Conservation (phyloP, 2,113 vertebrate genomes). For the Struthidea cinerea region DNA sequence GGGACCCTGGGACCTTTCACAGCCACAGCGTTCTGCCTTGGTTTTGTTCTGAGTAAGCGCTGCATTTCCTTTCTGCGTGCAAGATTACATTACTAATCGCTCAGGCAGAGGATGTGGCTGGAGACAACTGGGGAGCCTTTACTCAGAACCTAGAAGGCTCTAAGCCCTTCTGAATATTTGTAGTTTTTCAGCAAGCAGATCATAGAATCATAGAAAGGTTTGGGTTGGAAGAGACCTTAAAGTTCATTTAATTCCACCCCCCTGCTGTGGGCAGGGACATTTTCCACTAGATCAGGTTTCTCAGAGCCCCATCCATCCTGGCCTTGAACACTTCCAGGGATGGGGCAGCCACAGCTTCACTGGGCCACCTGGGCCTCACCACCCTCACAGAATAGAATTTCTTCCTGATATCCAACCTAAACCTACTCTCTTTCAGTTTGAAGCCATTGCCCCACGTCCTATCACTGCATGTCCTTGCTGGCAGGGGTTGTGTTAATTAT, state of each 20-base stretch:
- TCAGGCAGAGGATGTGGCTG: background rate
- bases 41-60: background rate
- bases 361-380: background rate
- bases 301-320: background rate
- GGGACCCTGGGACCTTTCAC: background rate
- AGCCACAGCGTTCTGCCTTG: fast-evolving
- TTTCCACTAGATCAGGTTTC: background rate
- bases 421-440: background rate
- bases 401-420: background rate
- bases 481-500: background rate
- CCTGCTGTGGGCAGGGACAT: background rate
- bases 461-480: background rate
- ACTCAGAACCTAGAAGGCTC: background rate
- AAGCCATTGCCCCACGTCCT: background rate
- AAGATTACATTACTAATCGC: background rate
- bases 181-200: background rate
- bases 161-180: background rate
- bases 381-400: background rate
- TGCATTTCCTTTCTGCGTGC: background rate
- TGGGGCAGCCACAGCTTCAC: background rate
- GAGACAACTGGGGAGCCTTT: background rate
- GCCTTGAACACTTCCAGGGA: background rate
- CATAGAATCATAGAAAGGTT: background rate
- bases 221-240: background rate
- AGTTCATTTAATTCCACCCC: background rate